Evolutionary conservation across 2,888 invertebrate species (phyloP).

Genomic region (Masnerella sp.): DNA sequence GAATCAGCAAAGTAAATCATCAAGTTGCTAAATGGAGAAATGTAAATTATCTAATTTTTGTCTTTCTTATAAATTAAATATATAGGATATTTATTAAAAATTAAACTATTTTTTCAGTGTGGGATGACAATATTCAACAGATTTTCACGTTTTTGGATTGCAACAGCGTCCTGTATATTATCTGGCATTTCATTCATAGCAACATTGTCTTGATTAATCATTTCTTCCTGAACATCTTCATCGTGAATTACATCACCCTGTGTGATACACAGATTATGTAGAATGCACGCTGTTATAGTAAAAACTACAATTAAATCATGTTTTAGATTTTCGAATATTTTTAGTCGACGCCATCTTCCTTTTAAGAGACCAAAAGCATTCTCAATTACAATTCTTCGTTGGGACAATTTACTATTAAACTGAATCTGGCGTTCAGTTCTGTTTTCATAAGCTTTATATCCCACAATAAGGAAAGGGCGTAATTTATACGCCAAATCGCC

Average conservation of each 20-base stretch:
- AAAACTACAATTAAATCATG: conserved; percentile 14
- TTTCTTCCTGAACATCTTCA: neutral
- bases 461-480: conserved; percentile 4
- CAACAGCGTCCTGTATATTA: neutral
- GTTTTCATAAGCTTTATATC: conserved; percentile 22
- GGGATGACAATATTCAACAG: neutral
- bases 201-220: neutral
- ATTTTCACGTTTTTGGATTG: neutral
- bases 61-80: no score
- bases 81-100: no score
- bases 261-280: conserved; percentile 15
- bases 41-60: no score
- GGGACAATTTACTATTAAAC: conserved; percentile 30
- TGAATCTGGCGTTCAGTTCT: conserved; percentile 6
- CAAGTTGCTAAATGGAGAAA: no score
- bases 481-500: conserved; percentile 40
- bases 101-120: no score
- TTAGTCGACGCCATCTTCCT: conserved; percentile 32
- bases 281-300: conserved; percentile 13
- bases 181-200: neutral
- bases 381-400: conserved; percentile 8
- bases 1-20: no score
- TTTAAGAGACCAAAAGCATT: conserved; percentile 15
- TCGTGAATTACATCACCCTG: neutral
- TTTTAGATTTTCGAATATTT: conserved; percentile 2